Base-by-base conservation (phyloP, 2,113 vertebrate genomes). In the Neodontobutis hainanensis region DNA sequence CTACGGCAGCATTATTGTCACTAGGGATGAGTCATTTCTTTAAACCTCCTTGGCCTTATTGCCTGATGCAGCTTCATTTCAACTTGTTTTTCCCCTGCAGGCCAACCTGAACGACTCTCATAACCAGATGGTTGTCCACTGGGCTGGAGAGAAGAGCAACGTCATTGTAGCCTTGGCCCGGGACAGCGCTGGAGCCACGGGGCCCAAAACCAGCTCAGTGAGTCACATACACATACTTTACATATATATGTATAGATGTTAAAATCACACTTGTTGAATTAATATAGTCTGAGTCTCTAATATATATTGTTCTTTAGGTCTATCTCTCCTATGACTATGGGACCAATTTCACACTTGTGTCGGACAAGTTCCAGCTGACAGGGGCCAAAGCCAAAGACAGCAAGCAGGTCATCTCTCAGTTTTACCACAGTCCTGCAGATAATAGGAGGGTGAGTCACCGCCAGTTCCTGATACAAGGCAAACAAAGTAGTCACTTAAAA, bases 101-200 rank as follows among this genome's bases (percentile, higher is more conserved):
- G 96, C 94, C 66, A 96, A 93, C 87, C 92, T 99, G 84, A 97
- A 98, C 0, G 97, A 99, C 78, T 98, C 96, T 43, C 97, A 99
- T 83, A 98, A 97, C 80, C 97, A 99, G 91, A 98, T 99, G 95
- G 97, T 99, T 0, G 96, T 99, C 36, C 97, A 99, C 87, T 99
- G 97, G 97, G 97, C 97, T 0, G 96, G 97, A 65, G 96, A 98
- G 91, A 98, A 96, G 83, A 99, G 97, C 89, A 94, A 99, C 0
- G 96, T 99, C 70, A 98, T 99, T 0, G 96, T 99, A 51, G 97
- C 96, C 5, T 83, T 99, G 83, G 97, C 97, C 63, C 92, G 97
- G 66, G 97, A 98, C 87, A 97, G 95, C 69, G 87, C 94, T 40
- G 94, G 94, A 0, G 81, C 95, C 73, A 85, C 92, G 0, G 94